Evolutionary conservation across 2,113 vertebrate genomes (phyloP), one percentile per base, ranked within the genome.

Genomic region (Laticauda laticaudata): DNA sequence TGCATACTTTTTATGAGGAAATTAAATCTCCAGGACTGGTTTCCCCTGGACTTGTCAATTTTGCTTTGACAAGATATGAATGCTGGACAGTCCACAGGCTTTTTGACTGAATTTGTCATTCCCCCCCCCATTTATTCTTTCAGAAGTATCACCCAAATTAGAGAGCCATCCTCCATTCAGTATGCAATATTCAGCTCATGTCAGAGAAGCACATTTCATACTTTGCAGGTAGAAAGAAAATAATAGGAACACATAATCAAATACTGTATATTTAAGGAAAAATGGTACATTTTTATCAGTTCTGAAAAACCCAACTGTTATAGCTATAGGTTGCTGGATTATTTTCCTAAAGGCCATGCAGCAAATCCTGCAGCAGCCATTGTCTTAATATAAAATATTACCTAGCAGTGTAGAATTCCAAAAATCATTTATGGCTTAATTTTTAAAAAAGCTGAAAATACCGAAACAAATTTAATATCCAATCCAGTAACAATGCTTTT

Each of bases 301-400:
- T 48, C 29, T 2, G 29, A 64, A 92, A 81, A 0, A 2, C 3
- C 18, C 2, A 34, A 75, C 59, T 0, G 2, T 39, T 55, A 81
- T 0, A 0, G 0, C 45, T 23, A 1, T 21, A 88, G 64, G 6
- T 81, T 0, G 0, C 3, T 51, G 8, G 24, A 6, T 90, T 61
- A 20, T 8, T 0, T 3, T 10, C 85, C 57, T 18, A 53, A 23
- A 10, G 91, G 53, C 34, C 6, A 14, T 86, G 20, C 88, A 29
- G 20, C 88, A 29, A 29, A 89, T n/a, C 53, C 48, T 56, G 20
- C 24, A 90, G 5, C 59, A 48, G 29, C 45, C 39, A 34, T 26
- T 43, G 23, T 59, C 0, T 18, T 85, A 5, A 34, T 81, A 87
- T 87, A 51, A 3, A 18, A 90, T 29, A 10, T 92, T 91, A 91